These are phyloP conservation scores for Mobula birostris DNA, from an alignment of 2,113 vertebrate species.

Conservation along the genomic window DNA sequence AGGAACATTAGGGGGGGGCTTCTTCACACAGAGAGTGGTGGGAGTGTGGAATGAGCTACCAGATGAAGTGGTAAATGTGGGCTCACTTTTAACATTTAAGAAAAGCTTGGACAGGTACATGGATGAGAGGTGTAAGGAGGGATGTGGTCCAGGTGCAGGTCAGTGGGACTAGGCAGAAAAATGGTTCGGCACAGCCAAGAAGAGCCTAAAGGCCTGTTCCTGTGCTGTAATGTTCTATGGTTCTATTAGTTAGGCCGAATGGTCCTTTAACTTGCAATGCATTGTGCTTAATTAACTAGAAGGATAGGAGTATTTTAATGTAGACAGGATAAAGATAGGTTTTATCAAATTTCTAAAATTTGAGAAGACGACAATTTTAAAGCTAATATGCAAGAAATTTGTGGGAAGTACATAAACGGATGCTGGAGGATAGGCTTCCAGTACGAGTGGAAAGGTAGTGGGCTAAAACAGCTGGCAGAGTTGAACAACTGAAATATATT, in stretches of 20 bases:
- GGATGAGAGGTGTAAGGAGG: no score
- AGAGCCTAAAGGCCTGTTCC: no score
- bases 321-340: not conserved
- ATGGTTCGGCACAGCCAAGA: no score
- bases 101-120: no score
- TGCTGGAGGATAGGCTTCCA: not conserved
- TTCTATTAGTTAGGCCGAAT: not conserved
- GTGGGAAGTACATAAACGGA: not conserved
- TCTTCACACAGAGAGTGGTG: no score
- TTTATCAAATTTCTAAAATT: not conserved
- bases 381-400: not conserved
- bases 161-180: no score
- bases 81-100: no score
- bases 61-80: no score
- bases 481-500: not conserved
- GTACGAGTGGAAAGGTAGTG: not conserved
- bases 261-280: not conserved
- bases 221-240: no score
- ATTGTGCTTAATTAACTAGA: not conserved
- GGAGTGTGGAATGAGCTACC: no score
- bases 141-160: no score
- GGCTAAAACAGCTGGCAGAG: not conserved
- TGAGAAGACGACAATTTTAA: not conserved
- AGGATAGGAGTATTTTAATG: not conserved
- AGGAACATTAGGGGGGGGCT: no score